Conservation (phyloP, 2,888 invertebrate species). For the Himalopsyche japonica region DNA sequence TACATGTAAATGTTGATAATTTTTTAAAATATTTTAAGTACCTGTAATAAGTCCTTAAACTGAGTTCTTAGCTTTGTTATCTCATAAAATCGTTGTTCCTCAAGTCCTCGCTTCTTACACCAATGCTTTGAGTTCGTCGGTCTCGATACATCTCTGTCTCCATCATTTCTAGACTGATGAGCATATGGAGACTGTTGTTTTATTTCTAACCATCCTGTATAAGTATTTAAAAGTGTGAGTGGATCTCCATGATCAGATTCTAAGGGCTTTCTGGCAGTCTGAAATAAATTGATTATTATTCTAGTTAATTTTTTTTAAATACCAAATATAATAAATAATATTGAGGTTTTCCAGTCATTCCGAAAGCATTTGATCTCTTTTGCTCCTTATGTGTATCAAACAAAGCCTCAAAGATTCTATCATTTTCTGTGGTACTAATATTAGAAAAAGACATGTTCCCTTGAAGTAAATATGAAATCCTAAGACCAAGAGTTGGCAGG, state of each 20-base stretch:
- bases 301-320: too few species aligned
- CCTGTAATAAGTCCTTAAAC: constrained; percentile 80
- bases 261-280: constrained; percentile 74
- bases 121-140: constrained; percentile 68
- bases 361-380: too few species aligned
- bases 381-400: too few species aligned
- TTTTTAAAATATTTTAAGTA: too few species aligned
- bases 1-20: too few species aligned
- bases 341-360: too few species aligned
- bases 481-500: too few species aligned
- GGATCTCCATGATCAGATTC: constrained; percentile 97
- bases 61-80: constrained; percentile 91
- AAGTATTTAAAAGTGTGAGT: constrained; percentile 83
- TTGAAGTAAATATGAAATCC: too few species aligned
- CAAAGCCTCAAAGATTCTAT: too few species aligned
- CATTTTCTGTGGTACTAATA: too few species aligned
- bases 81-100: constrained; percentile 97
- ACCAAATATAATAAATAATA: too few species aligned
- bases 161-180: constrained; percentile 43
- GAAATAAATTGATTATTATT: neutral
- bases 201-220: constrained; percentile 85
- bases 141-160: constrained; percentile 41
- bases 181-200: constrained; percentile 60
- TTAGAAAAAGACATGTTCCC: too few species aligned
- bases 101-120: constrained; percentile 88